Evolutionary conservation across 2,113 vertebrate species (phyloP), one percentile per base, ranked within the genome.

Genomic region (Sapajus apella): DNA sequence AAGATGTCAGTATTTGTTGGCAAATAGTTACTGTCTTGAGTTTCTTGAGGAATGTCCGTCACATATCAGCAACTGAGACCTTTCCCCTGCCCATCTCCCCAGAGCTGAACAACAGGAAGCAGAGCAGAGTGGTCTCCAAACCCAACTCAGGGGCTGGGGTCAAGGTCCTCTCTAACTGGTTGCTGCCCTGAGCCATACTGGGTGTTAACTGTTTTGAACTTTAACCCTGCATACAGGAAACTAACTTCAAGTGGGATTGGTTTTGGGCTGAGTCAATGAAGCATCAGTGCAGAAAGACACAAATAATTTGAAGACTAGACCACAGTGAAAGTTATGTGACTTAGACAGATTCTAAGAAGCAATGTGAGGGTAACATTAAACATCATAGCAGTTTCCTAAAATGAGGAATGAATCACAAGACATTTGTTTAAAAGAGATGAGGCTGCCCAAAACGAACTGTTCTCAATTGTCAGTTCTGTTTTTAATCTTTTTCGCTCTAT

Each of bases 391-490:
- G 32, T 72, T 87, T 96, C 97, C 58, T 95, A 47, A 58, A 92
- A 77, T 94, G 66, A 96, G 4, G 95, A 97, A 97, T 96, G 96
- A 97, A 95, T 90, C 89, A 94, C 35, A 86, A 85, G 73, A 93
- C 3, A 4, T 75, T 96, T 96, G 45, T 94, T 97, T 56, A 1
- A 90, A 97, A 97, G 96, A 95, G 55, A 91, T 58, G 7, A 83
- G 20, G 27, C 81, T 97, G 80, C 94, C 45, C 56, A 43, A 86
- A 97, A 40, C 9, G 30, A 50, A 85, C 21, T 73, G 4, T 30
- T 97, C 37, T 96, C 73, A 88, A 47, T 50, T 95, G 35, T 83
- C 70, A 97, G 66, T 13, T 66, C 91, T 73, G 18, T 93, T 96
- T 95, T 96, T 73, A 92, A 73, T 95, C 25, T 94, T 16, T 86